These are phyloP conservation scores for Dorcus parallelipipedus DNA, from an alignment of 2,888 invertebrate genomes.

Conservation along the genomic window DNA sequence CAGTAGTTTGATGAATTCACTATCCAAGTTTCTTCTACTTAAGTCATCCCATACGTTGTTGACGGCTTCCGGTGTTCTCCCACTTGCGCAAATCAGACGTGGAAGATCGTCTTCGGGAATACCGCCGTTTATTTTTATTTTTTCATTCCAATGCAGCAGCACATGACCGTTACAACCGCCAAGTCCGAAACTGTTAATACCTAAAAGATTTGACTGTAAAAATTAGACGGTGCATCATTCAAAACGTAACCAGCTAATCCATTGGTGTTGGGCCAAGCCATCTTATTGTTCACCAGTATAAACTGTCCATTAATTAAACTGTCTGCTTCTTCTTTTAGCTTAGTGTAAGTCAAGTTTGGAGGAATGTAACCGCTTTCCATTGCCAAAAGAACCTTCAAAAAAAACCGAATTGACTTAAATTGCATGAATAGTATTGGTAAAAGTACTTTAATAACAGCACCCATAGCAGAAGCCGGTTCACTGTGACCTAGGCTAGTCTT, in stretches of 20 bases:
- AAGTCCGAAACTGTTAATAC: slow-evolving; percentile 85
- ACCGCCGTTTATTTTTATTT: slow-evolving; percentile 61
- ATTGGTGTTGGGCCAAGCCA: slow-evolving; percentile 59
- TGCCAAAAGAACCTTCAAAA: slow-evolving; percentile 56
- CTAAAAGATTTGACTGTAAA: neutral
- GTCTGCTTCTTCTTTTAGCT: slow-evolving; percentile 52
- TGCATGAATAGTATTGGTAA: neutral
- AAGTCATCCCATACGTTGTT: slow-evolving; percentile 60
- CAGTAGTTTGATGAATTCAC: slow-evolving; percentile 34
- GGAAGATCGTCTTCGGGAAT: slow-evolving; percentile 63
- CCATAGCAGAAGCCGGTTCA: slow-evolving; percentile 81
- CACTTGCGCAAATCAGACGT: slow-evolving; percentile 69
- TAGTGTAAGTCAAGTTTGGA: slow-evolving; percentile 76
- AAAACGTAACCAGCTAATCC: slow-evolving; percentile 62
- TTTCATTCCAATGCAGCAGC: slow-evolving; percentile 58
- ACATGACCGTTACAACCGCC: slow-evolving; percentile 82
- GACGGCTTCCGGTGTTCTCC: slow-evolving; percentile 74
- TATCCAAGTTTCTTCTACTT: slow-evolving; percentile 47
- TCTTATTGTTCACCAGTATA: slow-evolving; percentile 70
- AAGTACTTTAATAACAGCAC: slow-evolving; percentile 73
- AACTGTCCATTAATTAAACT: slow-evolving; percentile 45
- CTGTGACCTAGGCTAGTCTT: slow-evolving; percentile 94
- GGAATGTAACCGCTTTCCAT: slow-evolving; percentile 79
- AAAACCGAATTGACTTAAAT: neutral
- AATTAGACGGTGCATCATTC: neutral